Evolutionary conservation across 2,113 vertebrate species (phyloP), one percentile per base, ranked within the genome.

Genomic region (Apodemus sylvaticus): DNA sequence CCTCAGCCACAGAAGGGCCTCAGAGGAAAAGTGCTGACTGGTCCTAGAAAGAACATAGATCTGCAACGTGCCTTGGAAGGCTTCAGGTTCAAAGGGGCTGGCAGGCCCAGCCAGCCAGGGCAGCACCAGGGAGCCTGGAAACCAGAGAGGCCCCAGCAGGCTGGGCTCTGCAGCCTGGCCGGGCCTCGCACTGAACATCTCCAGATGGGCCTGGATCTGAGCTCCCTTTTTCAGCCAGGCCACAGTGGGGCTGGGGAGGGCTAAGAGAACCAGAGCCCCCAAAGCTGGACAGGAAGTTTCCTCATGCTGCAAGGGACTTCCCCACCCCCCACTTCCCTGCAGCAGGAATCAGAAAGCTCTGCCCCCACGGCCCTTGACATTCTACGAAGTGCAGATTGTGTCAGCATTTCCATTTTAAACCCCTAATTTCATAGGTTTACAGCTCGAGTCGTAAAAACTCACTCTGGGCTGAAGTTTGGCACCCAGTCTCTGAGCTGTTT

Each of bases 361-460:
- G 36, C 97, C 96, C 97, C 96, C 79, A 96, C 89, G 81, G 82
- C 62, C 7, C 78, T 95, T 79, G 81, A 89, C 89, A 91, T 96
- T 94, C 97, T 97, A 87, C 73, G 76, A 96, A 96, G 95, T 97
- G 96, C 97, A 98, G 98, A 98, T 86, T 70, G 97, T 98, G 98
- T 98, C 98, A 98, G 97, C 98, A 96, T 99, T 99, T 98, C 98
- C 98, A 98, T 98, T 98, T 98, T 98, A 98, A 98, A 97, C 93
- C 98, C 97, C 96, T 98, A 97, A 98, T 98, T 98, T 98, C 97
- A 97, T 98, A 97, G 97, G 96, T 98, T 99, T 98, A 98, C 94
- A 93, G 98, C 97, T 97, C 71, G 78, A 95, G 98, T 98, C 97
- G 95, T 98, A 98, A 98, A 98, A 99, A 97, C 95, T 97, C 97